phyloP scores from a whole-genome alignment of 2,797 vertebrate species.

The Stomatorhinus walkeri region DNA sequence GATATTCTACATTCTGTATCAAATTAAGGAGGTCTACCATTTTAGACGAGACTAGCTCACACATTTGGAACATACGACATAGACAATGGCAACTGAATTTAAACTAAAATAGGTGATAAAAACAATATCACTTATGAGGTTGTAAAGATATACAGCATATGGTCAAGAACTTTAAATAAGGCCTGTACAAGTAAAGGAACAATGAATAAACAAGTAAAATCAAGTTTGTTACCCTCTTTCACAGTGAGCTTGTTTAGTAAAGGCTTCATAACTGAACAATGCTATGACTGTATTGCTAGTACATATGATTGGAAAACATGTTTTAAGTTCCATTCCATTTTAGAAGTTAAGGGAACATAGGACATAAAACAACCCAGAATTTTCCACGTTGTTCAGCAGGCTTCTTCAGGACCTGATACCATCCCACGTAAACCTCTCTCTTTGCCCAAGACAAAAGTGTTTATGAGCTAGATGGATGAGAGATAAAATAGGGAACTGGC shows the following conservation, averaged over 20 bases:
- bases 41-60: neutral
- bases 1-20: neutral
- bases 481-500: slow-evolving; percentile 21
- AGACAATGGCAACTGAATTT: neutral
- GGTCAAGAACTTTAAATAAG: neutral
- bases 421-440: no score
- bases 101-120: neutral
- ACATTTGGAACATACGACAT: neutral
- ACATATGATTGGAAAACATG: neutral
- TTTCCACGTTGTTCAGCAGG: neutral
- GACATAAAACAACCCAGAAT: neutral
- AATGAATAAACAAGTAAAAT: neutral
- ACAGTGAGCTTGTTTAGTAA: neutral
- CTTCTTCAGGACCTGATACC: neutral
- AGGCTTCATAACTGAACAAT: neutral
- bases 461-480: neutral
- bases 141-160: neutral
- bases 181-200: neutral
- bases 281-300: neutral
- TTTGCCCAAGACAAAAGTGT: neutral
- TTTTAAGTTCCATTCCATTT: neutral
- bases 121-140: neutral
- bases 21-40: neutral
- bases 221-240: neutral
- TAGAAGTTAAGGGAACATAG: neutral